Evolutionary conservation across 2,888 invertebrate genomes (phyloP), one percentile per base, ranked within the genome.

Genomic region (Ormyrus nitidulus): DNA sequence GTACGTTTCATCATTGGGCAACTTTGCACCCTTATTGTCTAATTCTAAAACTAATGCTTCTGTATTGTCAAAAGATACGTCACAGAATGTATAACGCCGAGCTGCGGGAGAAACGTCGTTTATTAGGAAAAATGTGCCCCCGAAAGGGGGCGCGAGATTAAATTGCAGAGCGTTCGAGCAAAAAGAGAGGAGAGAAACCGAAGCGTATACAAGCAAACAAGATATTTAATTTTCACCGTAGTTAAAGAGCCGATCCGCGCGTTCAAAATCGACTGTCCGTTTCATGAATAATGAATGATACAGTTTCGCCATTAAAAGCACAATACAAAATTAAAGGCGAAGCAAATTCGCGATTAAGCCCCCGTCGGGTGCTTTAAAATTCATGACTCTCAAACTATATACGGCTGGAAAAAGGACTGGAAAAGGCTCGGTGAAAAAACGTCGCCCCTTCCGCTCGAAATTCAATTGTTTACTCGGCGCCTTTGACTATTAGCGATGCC

Each of bases 201-300:
- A 64, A 64, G 46, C 6, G 48, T 64, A 46, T 0, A 64, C 56
- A 53, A 11, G n/a, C 56, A 11, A 56, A n/a, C n/a, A 11, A n/a
- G n/a, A 56, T 56, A 6, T 11, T 6, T 7, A 19, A 59, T 19
- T 6, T 13, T 7, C 6, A 34, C 34, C 56, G 19, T 9, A 48
- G 8, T n/a, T 54, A 34, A 10, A 46, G 8, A 51, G 6, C 58
- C 49, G 48, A 58, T 54, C 0, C 8, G 61, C 9, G 11, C 8
- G 34, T 48, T 51, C 2, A n/a, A 48, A 73, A 75, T 54, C 5
- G 54, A 8, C 48, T 64, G 48, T 7, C 49, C 19, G 13, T 6
- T 54, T 70, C 72, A 54, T 53, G 70, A 79, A 79, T 71, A 71
- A 75, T 75, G 71, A 79, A 66, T 65, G 34, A 48, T 19, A 53